Evolutionary conservation across 2,113 vertebrate species (phyloP), one percentile per base, ranked within the genome.

Genomic region (Oxyura jamaicensis): DNA sequence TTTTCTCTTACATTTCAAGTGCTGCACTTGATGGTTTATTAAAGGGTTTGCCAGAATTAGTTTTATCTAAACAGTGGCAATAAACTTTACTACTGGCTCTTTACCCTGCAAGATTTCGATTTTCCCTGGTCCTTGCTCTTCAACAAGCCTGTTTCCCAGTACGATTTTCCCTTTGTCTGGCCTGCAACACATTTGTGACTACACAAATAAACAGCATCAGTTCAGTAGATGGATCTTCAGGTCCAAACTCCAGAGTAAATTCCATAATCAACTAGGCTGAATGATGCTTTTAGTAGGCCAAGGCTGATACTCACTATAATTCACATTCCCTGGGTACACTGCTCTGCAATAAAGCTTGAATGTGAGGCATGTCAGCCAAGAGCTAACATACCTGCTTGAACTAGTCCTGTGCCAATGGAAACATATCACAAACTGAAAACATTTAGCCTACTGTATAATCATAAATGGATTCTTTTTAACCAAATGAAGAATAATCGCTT

Each of bases 301-400:
- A 93, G 96, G 96, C 95, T 97, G 98, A 97, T 97, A 79, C 94
- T 95, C 91, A 87, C 97, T 97, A 95, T 98, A 98, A 97, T 97
- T 98, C 98, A 97, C 96, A 52, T 87, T 98, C 98, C 98, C 97
- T 93, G 92, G 96, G 94, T 95, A 85, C 59, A 25, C 71, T 21
- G 90, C 90, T 96, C 94, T 15, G 16, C 94, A 97, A 98, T 97
- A 97, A 98, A 98, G 97, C 96, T 86, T 91, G 95, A 98, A 97
- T 97, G 97, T 98, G 97, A 96, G 93, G 84, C 95, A 56, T 95
- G 95, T 97, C 95, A 83, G 96, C 98, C 97, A 97, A 96, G 91
- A 98, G 94, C 98, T 96, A 93, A 96, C 96, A 88, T 97, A 98
- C 97, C 98, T 98, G 97, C 97, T 95, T 97, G 97, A 98, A 97